Base-by-base conservation (phyloP, 2,113 vertebrate species). In the Rostratula benghalensis region DNA sequence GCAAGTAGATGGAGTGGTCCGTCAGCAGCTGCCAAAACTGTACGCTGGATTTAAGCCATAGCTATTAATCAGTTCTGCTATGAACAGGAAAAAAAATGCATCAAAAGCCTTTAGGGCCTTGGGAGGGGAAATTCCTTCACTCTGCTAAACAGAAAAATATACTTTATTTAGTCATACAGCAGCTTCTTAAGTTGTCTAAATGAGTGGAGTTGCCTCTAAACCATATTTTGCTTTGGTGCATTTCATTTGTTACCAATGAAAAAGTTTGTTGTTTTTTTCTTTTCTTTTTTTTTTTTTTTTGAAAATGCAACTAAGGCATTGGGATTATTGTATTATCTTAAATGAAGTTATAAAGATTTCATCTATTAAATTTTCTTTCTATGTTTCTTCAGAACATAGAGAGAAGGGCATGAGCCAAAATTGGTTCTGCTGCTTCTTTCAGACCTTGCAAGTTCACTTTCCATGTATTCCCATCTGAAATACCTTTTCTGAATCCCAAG, bases 61-160 rank as follows among this genome's bases (percentile, higher is more conserved):
- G 61, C 80, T 91, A 89, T 96, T 97, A 90, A 94, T 96, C 86
- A 89, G 88, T 86, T 93, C 64, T 93, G 56, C 92, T 86, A 57
- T 53, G 69, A 92, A 78, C 73, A 57, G 86, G 65, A 57, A 45
- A 43, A 91, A 53, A 93, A 92, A 67, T 53, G 79, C 53, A 93
- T 95, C 68, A 77, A 86, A 90, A 93, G 53, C 80, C 91, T 96
- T 71, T 56, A 91, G 88, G 86, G 73, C 4, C 0, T 69, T 91
- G 86, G 69, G 95, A 95, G 76, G 76, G 68, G 76, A 95, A 86
- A 92, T 96, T 93, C 86, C 64, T 95, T 75, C 39, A 15, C 24
- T 60, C 39, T 89, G 33, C 73, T 86, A 87, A 90, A 63, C 51
- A 89, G 71, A 60, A 69, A 88, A 94, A 79, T 73, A 53, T 18